Evolutionary conservation across 2,113 vertebrate species (phyloP), one percentile per base, ranked within the genome.

Genomic region (Gallinago jamesoni): DNA sequence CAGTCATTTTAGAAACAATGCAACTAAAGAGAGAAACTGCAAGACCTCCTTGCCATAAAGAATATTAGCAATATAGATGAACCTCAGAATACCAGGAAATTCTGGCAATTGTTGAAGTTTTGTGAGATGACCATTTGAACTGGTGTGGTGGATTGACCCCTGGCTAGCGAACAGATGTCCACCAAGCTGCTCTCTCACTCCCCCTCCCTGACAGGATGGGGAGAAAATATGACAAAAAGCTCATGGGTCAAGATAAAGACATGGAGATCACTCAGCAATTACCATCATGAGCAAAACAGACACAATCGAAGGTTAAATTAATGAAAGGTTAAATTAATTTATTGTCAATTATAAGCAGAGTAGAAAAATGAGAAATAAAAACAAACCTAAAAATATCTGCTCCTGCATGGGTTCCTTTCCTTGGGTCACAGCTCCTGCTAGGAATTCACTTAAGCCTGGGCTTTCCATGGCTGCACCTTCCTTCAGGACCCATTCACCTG

Each of bases 141-240:
- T 37, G 7, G 8, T 48, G 43, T 74, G 37, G 5, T 47, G 41
- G 7, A 10, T 50, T 72, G 25, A 68, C 2, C 11, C n/a, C 53
- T 33, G 19, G 2, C 19, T 47, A 28, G 6, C 35, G 9, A 1
- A 9, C 28, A 73, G 33, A 4, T 33, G 5, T 10, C 12, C 1
- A 1, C 11, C 15, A 28, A 59, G 12, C 17, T 45, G 8, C 27
- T 70, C 5, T 50, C 14, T 72, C 23, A 30, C 14, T 89, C 6
- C 5, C 2, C 5, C 11, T 56, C 6, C 14, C 5, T 53, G 73
- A 52, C 6, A 30, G 2, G 7, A 57, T 11, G 6, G 18, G 16
- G 6, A 72, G 33, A 63, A 84, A 57, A 62, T 56, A 27, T 0
- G 0, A 23, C 14, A 66, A 62, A 78, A 62, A 37, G 1, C 0